Evolutionary conservation across 2,888 invertebrate genomes (phyloP), one percentile per base, ranked within the genome.

Genomic region (Crepidodera aurea): DNA sequence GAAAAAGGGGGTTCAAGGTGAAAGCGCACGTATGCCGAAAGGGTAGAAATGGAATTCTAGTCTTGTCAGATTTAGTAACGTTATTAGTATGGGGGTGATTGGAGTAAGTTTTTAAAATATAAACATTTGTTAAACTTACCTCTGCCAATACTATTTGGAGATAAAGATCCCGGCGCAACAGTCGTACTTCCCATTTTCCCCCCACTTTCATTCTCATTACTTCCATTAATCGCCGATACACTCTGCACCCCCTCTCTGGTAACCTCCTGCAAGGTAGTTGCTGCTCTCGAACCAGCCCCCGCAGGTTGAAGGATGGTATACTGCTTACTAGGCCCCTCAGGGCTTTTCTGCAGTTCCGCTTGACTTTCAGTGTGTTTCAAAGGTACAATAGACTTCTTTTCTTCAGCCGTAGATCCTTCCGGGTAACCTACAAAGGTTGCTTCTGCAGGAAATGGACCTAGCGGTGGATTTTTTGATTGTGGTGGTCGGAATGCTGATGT

Each of bases 251-350:
- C 88, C 72, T 89, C 89, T 40, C 89, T 82, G 27, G 87, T 85
- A 16, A 78, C 79, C 78, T 93, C 93, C 78, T 93, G 92, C 77
- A 93, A 84, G 16, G 90, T 92, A 34, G 90, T 90, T 48, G 92
- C 92, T 0, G 92, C 92, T 51, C 92, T 86, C 16, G 93, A 92
- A 2, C 92, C 91, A 0, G 88, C 86, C 25, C 90, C 90, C 8
- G 93, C 93, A 0, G 93, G 93, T 80, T 94, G 93, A 66, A 94
- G 83, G 70, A 93, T 93, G 64, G 93, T 94, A 78, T 93, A 94
- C 79, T 93, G 93, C 82, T 94, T 94, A 64, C 88, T 88, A 82
- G 85, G 73, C 71, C 78, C 73, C 75, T 73, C 83, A 22, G 82
- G 82, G 56, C 82, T 82, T 69, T 75, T 78, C 40, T 76, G 72